Evolutionary conservation across 2,888 invertebrate species (phyloP).

Genomic region (Pristionchus maxplancki): DNA sequence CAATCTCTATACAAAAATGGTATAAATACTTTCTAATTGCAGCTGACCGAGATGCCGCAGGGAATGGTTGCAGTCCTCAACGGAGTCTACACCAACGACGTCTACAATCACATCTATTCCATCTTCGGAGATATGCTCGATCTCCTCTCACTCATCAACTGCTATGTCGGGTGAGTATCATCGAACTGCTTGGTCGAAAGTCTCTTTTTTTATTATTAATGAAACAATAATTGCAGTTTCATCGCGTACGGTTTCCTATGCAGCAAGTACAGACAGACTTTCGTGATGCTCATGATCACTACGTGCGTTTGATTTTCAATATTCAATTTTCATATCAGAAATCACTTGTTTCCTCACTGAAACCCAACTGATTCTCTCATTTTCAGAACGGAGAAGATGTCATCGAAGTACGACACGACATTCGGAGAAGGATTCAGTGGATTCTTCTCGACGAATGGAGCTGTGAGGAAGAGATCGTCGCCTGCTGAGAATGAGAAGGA

Average conservation of each 20-base stretch:
- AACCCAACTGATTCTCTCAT: background rate
- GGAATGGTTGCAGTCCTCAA: constrained; percentile 59
- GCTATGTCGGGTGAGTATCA: constrained; percentile 57
- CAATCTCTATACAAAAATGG: too few relatives aligned
- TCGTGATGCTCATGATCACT: constrained; percentile 52
- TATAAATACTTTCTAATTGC: constrained; percentile 79
- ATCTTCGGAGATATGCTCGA: constrained; percentile 58
- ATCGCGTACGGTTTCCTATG: constrained; percentile 54
- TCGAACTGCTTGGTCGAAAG: too few relatives aligned
- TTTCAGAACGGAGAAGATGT: constrained; percentile 52
- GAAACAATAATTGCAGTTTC: constrained; percentile 30
- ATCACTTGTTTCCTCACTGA: background rate
- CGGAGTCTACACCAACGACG: constrained; percentile 55
- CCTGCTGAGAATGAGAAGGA: constrained; percentile 3
- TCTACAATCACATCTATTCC: constrained; percentile 52
- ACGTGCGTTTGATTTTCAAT: constrained; percentile 47
- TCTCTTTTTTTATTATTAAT: too few relatives aligned
- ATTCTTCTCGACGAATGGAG: constrained; percentile 45
- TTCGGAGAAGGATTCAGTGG: constrained; percentile 52
- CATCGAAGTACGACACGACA: constrained; percentile 52
- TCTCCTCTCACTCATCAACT: constrained; percentile 58
- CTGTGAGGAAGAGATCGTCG: background rate
- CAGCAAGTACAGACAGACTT: constrained; percentile 54
- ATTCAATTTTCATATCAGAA: background rate
- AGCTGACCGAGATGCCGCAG: constrained; percentile 85